phyloP scores from a whole-genome alignment of 2,113 vertebrate genomes.

The Malurus alboscapulatus region DNA sequence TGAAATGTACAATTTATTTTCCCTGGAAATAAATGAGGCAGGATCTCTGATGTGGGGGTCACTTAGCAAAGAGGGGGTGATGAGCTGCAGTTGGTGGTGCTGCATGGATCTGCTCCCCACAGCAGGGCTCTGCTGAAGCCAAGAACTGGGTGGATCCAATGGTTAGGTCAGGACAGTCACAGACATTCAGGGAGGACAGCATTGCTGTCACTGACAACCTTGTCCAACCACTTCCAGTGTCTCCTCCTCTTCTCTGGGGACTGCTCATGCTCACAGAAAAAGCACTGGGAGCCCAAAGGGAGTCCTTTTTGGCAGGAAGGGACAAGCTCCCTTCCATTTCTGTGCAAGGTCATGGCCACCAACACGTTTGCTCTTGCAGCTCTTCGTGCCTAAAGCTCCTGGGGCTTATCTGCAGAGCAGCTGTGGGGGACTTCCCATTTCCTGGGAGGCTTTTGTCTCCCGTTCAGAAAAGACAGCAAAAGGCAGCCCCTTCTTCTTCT shows the following conservation, averaged over 20 bases:
- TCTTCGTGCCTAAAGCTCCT: neutral
- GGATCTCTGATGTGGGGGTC: neutral
- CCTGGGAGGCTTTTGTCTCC: neutral
- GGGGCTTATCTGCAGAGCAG: neutral
- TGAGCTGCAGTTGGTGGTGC: neutral
- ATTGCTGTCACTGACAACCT: rapidly evolving
- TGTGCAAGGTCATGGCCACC: neutral
- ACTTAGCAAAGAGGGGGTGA: neutral
- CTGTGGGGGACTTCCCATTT: neutral
- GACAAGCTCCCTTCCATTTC: neutral
- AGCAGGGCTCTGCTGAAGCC: neutral
- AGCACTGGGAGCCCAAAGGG: neutral
- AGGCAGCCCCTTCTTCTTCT: neutral
- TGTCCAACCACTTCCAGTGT: neutral
- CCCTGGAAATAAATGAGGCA: neutral
- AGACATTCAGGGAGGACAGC: neutral
- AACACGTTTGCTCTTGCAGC: neutral
- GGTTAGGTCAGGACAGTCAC: neutral
- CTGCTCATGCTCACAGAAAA: neutral
- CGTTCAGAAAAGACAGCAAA: neutral
- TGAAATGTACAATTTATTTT: neutral
- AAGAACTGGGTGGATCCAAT: neutral
- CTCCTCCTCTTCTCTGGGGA: neutral
- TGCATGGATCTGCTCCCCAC: rapidly evolving
- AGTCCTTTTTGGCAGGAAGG: neutral